Evolutionary conservation across 2,797 vertebrate genomes (phyloP).

Genomic region (Cirrhinus mrigala): DNA sequence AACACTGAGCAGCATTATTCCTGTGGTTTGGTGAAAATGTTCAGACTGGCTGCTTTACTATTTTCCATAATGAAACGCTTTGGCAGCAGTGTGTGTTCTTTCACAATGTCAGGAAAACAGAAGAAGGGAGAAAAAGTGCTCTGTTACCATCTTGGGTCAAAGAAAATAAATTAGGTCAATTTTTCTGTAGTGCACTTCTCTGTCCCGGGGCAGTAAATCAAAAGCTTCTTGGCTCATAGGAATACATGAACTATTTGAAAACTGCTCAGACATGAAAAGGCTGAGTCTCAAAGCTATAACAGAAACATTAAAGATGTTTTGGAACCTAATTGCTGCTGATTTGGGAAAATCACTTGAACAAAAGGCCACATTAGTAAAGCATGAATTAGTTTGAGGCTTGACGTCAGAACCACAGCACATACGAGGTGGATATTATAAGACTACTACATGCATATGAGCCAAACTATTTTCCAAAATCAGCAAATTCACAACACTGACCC

Average conservation of each 20-base stretch:
- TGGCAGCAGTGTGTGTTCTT: slow-evolving; percentile 63
- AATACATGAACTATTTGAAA: not conserved
- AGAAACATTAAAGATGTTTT: not conserved
- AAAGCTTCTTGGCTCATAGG: not conserved
- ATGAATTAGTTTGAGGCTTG: not conserved
- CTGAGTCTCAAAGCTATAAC: not conserved
- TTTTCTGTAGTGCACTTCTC: not conserved
- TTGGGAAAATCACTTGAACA: not conserved
- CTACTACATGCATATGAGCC: too few species aligned
- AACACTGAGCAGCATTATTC: slow-evolving; percentile 63
- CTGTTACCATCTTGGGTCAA: slow-evolving; percentile 27
- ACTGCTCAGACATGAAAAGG: not conserved
- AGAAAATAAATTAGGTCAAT: slow-evolving; percentile 49
- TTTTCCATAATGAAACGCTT: slow-evolving; percentile 70
- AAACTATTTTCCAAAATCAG: too few species aligned
- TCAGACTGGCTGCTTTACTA: slow-evolving; percentile 66
- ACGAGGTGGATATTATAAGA: not conserved
- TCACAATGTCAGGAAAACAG: slow-evolving; percentile 65
- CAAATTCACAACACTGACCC: not conserved
- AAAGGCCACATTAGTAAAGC: too few species aligned
- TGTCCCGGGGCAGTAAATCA: not conserved
- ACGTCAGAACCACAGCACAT: too few species aligned
- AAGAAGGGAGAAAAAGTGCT: slow-evolving; percentile 47
- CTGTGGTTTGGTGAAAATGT: slow-evolving; percentile 70
- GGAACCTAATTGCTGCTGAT: not conserved